These are phyloP conservation scores for Heterodera schachtii DNA, from an alignment of 1,140 invertebrate species.

Conservation along the genomic window DNA sequence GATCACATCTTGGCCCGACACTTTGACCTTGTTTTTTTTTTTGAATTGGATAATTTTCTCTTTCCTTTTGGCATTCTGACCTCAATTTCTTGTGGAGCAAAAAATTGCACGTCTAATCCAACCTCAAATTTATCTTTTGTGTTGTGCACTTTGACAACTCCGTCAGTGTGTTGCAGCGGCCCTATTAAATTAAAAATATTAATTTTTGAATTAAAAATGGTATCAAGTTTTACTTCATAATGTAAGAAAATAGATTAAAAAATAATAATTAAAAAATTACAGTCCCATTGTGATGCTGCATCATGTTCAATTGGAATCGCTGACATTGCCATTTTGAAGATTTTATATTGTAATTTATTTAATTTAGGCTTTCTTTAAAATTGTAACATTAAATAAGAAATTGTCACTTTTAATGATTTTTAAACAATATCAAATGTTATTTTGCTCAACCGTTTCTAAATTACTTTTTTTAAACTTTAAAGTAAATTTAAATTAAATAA, in stretches of 20 bases:
- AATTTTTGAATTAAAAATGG: background rate
- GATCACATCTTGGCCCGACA: conserved; percentile 56
- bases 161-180: conserved; percentile 49
- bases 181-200: conserved; percentile 9
- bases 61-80: conserved; percentile 32
- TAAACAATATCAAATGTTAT: no score
- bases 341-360: background rate
- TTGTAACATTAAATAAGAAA: no score
- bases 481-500: no score
- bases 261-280: conserved; percentile 7
- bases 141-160: conserved; percentile 58
- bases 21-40: conserved; percentile 51
- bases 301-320: conserved; percentile 27
- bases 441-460: no score
- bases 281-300: conserved; percentile 29
- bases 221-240: conserved; percentile 4
- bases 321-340: conserved; percentile 12
- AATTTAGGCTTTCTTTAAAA: no score
- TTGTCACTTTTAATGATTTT: no score
- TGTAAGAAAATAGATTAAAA: no score
- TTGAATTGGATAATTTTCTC: conserved; percentile 23
- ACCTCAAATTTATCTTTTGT: conserved; percentile 62
- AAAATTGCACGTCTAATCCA: conserved; percentile 63
- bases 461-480: no score
- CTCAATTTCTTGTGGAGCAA: conserved; percentile 63